Evolutionary conservation across 2,888 invertebrate species (phyloP).

Genomic region (Latrodectus hesperus): DNA sequence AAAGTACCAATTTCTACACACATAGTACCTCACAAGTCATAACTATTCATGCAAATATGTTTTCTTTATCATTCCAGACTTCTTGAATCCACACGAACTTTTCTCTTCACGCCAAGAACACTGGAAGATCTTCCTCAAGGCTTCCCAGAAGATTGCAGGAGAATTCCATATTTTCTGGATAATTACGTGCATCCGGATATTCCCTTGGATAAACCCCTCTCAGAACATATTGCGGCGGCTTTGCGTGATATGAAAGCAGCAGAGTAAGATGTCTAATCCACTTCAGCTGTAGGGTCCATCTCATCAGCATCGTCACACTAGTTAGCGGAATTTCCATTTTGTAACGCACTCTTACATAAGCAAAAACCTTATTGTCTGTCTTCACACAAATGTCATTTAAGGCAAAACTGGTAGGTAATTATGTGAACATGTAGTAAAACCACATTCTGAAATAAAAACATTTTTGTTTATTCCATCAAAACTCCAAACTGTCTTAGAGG

Average conservation of each 20-base stretch:
- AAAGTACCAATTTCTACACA: neutral
- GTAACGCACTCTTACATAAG: too few relatives aligned
- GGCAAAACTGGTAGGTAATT: too few relatives aligned
- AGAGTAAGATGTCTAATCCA: neutral
- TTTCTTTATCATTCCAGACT: slow-evolving; percentile 79
- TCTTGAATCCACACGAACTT: slow-evolving; percentile 84
- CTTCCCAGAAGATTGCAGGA: slow-evolving; percentile 85
- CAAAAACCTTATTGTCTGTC: too few relatives aligned
- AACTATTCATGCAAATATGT: neutral
- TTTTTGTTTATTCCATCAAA: too few relatives aligned
- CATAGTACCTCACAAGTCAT: too few relatives aligned
- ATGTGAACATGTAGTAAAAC: too few relatives aligned
- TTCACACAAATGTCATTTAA: too few relatives aligned
- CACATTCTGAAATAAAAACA: too few relatives aligned
- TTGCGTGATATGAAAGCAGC: slow-evolving; percentile 73
- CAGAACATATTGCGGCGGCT: slow-evolving; percentile 82
- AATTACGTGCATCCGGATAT: slow-evolving; percentile 85
- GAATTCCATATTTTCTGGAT: slow-evolving; percentile 90
- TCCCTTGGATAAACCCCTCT: slow-evolving; percentile 79
- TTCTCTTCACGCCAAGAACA: slow-evolving; percentile 84
- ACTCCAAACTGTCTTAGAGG: too few relatives aligned
- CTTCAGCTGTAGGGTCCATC: neutral
- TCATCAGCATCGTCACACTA: too few relatives aligned
- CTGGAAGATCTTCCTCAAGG: slow-evolving; percentile 87
- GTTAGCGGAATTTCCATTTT: too few relatives aligned